phyloP scores from a whole-genome alignment of 1,140 invertebrate species.

The Diorhabda carinulata region DNA sequence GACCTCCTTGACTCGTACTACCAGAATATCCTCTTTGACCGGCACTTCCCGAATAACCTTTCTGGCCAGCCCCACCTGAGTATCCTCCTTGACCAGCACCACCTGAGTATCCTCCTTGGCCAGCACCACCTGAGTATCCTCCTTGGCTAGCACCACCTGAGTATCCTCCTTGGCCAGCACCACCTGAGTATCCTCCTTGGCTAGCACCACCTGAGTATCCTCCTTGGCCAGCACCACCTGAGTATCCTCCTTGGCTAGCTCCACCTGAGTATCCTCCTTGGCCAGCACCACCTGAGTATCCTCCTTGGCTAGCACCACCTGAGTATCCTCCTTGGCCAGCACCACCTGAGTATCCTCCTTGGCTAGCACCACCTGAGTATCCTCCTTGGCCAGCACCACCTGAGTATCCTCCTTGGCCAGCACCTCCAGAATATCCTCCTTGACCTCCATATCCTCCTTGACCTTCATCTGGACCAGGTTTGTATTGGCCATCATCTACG shows the following conservation, averaged over 20 bases:
- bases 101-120: constrained; percentile 1
- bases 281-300: no score
- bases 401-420: background rate
- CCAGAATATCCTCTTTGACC: background rate
- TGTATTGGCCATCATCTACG: constrained; percentile 38
- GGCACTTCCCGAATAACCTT: background rate
- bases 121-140: background rate
- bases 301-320: no score
- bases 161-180: constrained; percentile 4
- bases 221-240: no score
- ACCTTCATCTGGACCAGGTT: constrained; percentile 26
- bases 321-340: no score
- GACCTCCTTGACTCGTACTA: background rate
- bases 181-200: background rate
- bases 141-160: constrained; percentile 2
- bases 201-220: background rate
- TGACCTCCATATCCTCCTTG: constrained; percentile 13
- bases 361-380: no score
- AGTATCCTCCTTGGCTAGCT: no score
- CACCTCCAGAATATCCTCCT: constrained; percentile 10
- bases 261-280: no score
- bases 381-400: no score
- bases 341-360: no score
- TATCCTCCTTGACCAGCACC: constrained; percentile 3
- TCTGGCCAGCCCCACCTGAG: background rate